A percentile compares a stretch with the other conserved stretches of the same genome.
Conservation (phyloP, 2,888 invertebrate species). For the Drosophila anceps region DNA sequence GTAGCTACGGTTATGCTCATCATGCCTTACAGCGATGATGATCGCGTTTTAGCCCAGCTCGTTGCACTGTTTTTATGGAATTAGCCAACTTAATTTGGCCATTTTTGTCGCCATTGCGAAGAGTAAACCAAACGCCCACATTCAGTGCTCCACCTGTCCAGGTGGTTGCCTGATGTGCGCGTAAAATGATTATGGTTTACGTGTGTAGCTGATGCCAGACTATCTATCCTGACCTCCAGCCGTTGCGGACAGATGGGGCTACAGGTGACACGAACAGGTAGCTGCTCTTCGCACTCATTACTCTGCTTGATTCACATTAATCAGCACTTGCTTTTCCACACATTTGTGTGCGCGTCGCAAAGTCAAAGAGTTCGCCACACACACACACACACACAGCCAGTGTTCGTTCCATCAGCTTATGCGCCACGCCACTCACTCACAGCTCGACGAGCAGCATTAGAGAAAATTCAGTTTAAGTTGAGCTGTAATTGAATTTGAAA, state of each 20-base stretch:
- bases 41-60: conserved; percentile 24
- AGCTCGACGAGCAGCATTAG: conserved; percentile 20
- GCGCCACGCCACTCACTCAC: not conserved
- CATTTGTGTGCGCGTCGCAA: conserved; percentile 17
- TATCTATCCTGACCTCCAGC: conserved; percentile 1
- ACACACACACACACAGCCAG: not conserved
- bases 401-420: not conserved
- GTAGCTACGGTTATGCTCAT: conserved; percentile 19
- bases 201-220: conserved; percentile 2
- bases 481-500: conserved; percentile 41
- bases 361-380: not conserved
- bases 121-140: conserved; percentile 1
- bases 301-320: conserved; percentile 32
- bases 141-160: not conserved
- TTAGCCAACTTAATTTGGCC: conserved; percentile 64
- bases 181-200: conserved; percentile 65
- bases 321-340: conserved; percentile 24
- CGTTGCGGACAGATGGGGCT: not conserved
- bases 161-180: conserved; percentile 35
- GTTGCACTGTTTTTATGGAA: conserved; percentile 45
- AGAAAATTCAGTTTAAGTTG: conserved; percentile 36
- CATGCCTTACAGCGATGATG: conserved; percentile 13
- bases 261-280: conserved; percentile 3
- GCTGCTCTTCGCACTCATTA: conserved; percentile 6
- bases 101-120: conserved; percentile 50